Evolutionary conservation across 2,797 vertebrate species (phyloP).

Genomic region (Gobio occitaniae): DNA sequence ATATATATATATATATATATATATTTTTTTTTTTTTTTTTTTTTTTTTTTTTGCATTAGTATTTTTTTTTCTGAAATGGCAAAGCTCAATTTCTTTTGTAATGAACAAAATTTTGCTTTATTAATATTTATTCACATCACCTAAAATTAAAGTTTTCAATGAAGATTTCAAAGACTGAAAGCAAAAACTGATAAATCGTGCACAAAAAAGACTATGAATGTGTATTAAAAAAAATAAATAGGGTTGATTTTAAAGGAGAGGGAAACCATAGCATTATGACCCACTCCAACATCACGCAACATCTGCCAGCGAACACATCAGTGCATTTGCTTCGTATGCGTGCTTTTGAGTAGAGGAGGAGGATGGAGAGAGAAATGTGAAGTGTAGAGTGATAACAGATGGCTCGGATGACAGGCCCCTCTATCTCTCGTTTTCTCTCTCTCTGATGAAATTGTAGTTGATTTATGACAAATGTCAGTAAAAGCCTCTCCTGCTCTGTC

Average conservation of each 20-base stretch:
- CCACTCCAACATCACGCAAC: slow-evolving; percentile 12
- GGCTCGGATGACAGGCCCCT: slow-evolving; percentile 74
- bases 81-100: too few species aligned
- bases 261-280: background rate
- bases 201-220: too few species aligned
- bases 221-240: background rate
- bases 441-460: slow-evolving; percentile 89
- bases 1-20: too few species aligned
- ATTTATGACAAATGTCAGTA: slow-evolving; percentile 92
- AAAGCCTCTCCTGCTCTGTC: slow-evolving; percentile 84
- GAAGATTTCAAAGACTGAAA: background rate
- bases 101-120: background rate
- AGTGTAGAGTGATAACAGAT: slow-evolving; percentile 77
- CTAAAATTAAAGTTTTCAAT: background rate
- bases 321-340: background rate
- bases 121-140: background rate
- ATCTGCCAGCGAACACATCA: slow-evolving; percentile 19
- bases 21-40: too few species aligned
- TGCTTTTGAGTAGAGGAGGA: slow-evolving; percentile 30
- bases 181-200: too few species aligned
- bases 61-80: too few species aligned
- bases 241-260: background rate
- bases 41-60: too few species aligned
- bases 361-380: slow-evolving; percentile 62
- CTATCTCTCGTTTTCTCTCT: slow-evolving; percentile 51